Evolutionary conservation across 1,140 invertebrate genomes (phyloP).

Genomic region (Pseudomyrmex dendroicus): DNA sequence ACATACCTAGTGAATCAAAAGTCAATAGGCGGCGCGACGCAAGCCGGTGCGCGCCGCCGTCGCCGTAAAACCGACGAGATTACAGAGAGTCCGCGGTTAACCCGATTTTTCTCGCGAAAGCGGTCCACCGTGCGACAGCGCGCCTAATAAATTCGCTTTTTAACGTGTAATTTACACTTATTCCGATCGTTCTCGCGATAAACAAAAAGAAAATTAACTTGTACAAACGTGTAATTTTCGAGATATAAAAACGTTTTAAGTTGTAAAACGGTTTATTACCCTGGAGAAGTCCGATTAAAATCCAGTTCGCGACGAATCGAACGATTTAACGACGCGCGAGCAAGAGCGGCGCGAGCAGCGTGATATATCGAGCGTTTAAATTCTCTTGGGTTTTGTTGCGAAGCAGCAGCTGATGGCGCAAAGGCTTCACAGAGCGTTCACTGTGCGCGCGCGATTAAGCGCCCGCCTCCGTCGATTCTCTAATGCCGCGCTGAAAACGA

Average conservation of each 20-base stretch:
- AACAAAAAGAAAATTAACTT: background rate
- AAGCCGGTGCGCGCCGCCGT: slow-evolving; percentile 31
- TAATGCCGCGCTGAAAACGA: slow-evolving; percentile 27
- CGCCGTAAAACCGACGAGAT: slow-evolving; percentile 28
- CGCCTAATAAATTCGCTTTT: slow-evolving; percentile 7
- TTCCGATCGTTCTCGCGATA: background rate
- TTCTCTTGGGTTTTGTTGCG: slow-evolving; percentile 32
- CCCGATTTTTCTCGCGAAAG: slow-evolving; percentile 51
- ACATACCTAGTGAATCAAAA: slow-evolving; percentile 76
- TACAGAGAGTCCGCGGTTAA: background rate
- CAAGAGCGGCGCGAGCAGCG: background rate
- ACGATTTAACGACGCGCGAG: slow-evolving; percentile 21
- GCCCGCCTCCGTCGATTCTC: slow-evolving; percentile 5
- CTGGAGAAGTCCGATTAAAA: too few relatives aligned
- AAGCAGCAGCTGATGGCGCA: background rate
- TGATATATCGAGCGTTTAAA: slow-evolving; percentile 49
- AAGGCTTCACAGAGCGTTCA: slow-evolving; percentile 20
- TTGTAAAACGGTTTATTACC: too few relatives aligned
- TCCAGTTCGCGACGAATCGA: background rate
- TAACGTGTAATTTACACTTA: background rate
- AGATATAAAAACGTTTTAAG: too few relatives aligned
- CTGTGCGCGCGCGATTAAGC: slow-evolving; percentile 48
- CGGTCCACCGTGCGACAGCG: background rate
- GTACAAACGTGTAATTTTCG: background rate
- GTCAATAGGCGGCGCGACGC: slow-evolving; percentile 60